Conservation (phyloP, 2,113 vertebrate genomes). For the Anolis sagrei region DNA sequence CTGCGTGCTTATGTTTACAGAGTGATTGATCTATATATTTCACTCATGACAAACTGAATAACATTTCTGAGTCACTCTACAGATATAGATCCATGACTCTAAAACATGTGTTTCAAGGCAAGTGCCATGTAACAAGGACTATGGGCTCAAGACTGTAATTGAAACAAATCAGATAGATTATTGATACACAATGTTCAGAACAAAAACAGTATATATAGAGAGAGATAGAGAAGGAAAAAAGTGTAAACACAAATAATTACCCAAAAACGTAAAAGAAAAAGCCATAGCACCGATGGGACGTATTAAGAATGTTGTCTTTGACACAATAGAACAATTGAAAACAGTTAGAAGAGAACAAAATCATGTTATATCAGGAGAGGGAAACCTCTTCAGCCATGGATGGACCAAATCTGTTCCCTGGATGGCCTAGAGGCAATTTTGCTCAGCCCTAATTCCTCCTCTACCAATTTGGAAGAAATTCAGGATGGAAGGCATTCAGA, state of each 20-base stretch:
- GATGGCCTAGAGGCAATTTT: too few relatives aligned
- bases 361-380: too few relatives aligned
- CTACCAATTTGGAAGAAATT: too few relatives aligned
- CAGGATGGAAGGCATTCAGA: too few relatives aligned
- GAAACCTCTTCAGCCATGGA: too few relatives aligned
- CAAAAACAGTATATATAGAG: not conserved
- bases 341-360: not conserved
- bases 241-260: too few relatives aligned
- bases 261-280: not conserved
- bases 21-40: not conserved
- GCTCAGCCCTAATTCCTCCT: too few relatives aligned
- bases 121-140: not conserved
- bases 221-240: not conserved
- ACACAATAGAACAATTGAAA: not conserved
- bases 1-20: conserved; percentile 42
- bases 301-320: not conserved
- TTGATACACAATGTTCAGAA: not conserved
- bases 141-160: not conserved
- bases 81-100: not conserved
- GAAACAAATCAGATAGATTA: not conserved
- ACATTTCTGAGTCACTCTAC: not conserved
- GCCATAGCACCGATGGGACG: not conserved
- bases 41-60: not conserved
- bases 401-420: too few relatives aligned
- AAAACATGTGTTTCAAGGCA: not conserved